These are phyloP conservation scores for Fissipunctia ypsillon DNA, from an alignment of 2,888 invertebrate species.

Conservation along the genomic window DNA sequence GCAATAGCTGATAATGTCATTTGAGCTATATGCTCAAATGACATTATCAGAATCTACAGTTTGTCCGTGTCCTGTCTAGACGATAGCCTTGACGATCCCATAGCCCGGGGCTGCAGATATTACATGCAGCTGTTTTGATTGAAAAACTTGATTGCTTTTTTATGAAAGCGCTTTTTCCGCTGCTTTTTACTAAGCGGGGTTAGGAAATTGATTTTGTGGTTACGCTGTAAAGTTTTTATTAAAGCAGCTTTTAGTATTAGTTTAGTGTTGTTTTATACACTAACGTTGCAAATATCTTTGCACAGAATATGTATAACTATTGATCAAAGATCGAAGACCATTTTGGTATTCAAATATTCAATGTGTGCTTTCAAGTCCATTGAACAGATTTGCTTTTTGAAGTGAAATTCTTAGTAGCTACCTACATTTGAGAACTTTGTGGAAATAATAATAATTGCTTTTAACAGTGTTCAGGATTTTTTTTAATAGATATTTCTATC, in stretches of 20 bases:
- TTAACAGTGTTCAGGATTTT: neutral
- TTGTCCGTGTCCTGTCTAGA: conserved; percentile 39
- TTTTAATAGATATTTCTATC: neutral
- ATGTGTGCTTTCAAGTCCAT: conserved; percentile 39
- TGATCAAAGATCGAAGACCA: conserved; percentile 13
- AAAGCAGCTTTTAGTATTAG: conserved; percentile 29
- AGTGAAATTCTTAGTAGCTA: conserved; percentile 5
- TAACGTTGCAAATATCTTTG: conserved; percentile 10
- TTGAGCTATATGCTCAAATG: too few species aligned
- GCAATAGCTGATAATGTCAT: conserved; percentile 19
- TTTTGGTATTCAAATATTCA: conserved; percentile 51
- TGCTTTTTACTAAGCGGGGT: conserved; percentile 37
- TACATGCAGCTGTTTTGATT: conserved; percentile 64
- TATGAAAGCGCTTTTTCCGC: conserved; percentile 51
- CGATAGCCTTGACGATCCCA: conserved; percentile 42
- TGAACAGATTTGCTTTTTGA: conserved; percentile 19
- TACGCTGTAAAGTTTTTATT: conserved; percentile 22
- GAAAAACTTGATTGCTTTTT: conserved; percentile 64
- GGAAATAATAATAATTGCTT: conserved; percentile 3
- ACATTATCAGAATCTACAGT: conserved; percentile 44
- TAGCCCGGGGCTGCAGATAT: conserved; percentile 56
- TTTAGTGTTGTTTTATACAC: neutral
- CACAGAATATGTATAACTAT: conserved; percentile 11
- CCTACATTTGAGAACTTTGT: conserved; percentile 4
- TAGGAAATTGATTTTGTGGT: conserved; percentile 54